Evolutionary conservation across 1,140 invertebrate genomes (phyloP), one percentile per base, ranked within the genome.

Genomic region (Rhagoletis zephyria): DNA sequence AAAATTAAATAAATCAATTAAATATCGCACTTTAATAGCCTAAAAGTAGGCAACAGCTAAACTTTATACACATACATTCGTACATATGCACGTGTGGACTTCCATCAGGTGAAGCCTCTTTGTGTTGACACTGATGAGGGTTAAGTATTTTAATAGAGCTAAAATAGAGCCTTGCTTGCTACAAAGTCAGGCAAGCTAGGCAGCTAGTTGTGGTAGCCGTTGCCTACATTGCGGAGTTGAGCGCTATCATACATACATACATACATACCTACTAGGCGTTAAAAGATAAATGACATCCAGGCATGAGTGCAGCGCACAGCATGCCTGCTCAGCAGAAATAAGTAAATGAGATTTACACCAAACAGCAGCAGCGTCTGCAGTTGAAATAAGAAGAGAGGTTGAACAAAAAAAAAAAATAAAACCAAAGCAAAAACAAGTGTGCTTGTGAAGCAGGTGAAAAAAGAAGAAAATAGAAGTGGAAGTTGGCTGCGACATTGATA

Each of bases 271-370:
- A 30, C 5, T 51, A 81, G 48, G 74, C 74, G 19, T 6, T 10
- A 81, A 9, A 81, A 81, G 74, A 81, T 81, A 81, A 81, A 81
- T 81, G 74, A 81, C 74, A 81, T 56, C 48, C 14, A 19, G 45
- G n/a, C 48, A 81, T 56, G 74, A 30, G 16, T 56, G 12, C 7
- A n/a, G 2, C 74, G 19, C 74, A 16, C 74, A 30, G 51, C 74
- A 59, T 81, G 74, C 6, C 2, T 56, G 19, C 10, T 3, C 45
- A 7, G 48, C 14, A 48, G 48, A n/a, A 81, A 48, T 81, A 81
- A 81, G 56, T 81, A 30, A 81, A 81, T 81, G 74, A 81, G 74
- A 51, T 81, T 81, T 67, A 12, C 51, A 56, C 5, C 48, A 30
- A 30, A 30, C 12, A 63, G n/a, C 74, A 81, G 12, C 70, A 77